A percentile compares a stretch with the other conserved stretches of the same genome.
These are phyloP conservation scores for Gymnothorax javanicus DNA, from an alignment of 2,797 vertebrate species.

Conservation along the genomic window DNA sequence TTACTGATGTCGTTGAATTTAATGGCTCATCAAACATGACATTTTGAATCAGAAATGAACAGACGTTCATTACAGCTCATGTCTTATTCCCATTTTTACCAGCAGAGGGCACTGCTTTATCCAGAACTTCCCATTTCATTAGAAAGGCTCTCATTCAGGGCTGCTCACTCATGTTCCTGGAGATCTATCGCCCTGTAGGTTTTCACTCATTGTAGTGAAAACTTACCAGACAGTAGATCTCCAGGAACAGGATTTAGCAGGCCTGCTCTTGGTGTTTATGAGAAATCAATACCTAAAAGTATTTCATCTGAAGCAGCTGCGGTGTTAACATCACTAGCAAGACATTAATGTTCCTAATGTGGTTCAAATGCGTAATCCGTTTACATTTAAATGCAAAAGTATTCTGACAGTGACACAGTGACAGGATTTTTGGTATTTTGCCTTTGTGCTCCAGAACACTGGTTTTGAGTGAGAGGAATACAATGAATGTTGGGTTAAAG, in stretches of 20 bases:
- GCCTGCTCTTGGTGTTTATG: neutral
- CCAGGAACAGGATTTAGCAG: too few relatives aligned
- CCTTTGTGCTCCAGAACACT: too few relatives aligned
- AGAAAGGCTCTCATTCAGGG: neutral
- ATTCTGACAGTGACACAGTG: neutral
- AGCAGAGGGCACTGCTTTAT: conserved; percentile 6
- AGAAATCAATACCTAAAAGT: neutral
- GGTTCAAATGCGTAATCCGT: neutral
- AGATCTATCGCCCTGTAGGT: too few relatives aligned
- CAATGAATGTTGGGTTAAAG: neutral
- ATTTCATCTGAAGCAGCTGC: neutral
- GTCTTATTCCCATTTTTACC: neutral
- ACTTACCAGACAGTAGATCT: too few relatives aligned
- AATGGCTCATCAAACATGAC: neutral
- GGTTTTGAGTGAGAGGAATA: neutral
- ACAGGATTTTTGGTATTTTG: neutral
- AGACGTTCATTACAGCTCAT: neutral
- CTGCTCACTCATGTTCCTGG: too few relatives aligned
- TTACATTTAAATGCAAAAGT: neutral
- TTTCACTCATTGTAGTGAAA: too few relatives aligned
- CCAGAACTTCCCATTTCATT: neutral
- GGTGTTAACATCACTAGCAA: neutral
- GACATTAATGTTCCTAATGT: neutral
- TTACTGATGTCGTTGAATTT: neutral
- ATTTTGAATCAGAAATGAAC: neutral